Base-by-base conservation (phyloP, 2,888 invertebrate genomes). In the Tachina lurida region DNA sequence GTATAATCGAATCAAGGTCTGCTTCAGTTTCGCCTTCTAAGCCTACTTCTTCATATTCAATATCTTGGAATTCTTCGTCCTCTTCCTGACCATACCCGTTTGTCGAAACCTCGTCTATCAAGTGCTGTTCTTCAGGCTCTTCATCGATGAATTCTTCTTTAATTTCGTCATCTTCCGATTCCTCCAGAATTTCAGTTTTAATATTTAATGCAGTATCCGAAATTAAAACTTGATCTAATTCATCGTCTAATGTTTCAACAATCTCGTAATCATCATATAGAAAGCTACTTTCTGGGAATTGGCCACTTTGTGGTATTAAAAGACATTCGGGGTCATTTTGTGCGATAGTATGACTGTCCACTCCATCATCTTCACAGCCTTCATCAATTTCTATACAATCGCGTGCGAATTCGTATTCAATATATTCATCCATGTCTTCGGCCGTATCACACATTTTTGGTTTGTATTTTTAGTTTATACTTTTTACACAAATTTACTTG, bases 381-480 rank as follows among this genome's bases (percentile, higher is more conserved):
- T 71, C 83, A 22, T 86, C 88, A 54, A 39, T 87, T 83, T 83
- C 86, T 54, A 86, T 83, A 88, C 89, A 41, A 68, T 81, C 58
- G 76, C 86, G 86, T 71, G 76, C 12, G 73, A 90, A 47, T 56
- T 88, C 90, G 70, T 89, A 90, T 79, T 91, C 91, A 81, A 91
- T 90, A 43, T 89, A 89, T n/a, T 91, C 90, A n/a, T 89, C 89
- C 87, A 91, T 85, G 70, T 85, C 89, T 43, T 89, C 89, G 22
- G 87, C 78, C 10, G 70, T 80, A 63, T 88, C 88, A 74, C 87
- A 80, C 88, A 88, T 88, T 84, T 43, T 68, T 58, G 8, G 5
- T 56, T 49, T 1, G 43, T 17, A 45, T 31, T 79, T 70, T 52
- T 31, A 62, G 12, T 22, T 22, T 22, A 22, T 78, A 65, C 56